Evolutionary conservation across 2,888 invertebrate species (phyloP).

Genomic region (Apodemia duryi): DNA sequence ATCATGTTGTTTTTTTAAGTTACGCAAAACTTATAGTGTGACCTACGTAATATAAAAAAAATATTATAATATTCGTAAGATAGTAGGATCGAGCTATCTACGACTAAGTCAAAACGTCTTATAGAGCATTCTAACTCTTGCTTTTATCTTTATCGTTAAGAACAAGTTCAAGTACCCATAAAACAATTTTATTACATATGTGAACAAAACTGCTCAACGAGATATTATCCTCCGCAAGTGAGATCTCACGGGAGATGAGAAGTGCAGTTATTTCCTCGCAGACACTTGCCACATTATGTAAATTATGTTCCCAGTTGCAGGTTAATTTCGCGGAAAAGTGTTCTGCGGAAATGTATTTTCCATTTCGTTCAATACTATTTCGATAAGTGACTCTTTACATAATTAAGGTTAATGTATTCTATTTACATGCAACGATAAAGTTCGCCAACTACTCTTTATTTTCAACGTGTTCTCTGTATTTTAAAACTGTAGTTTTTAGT

Average conservation of each 20-base stretch:
- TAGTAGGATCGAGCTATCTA: too few species aligned
- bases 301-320: constrained; percentile 14
- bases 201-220: constrained; percentile 1
- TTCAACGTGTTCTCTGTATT: too few species aligned
- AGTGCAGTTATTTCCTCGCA: constrained; percentile 1
- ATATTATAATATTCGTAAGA: too few species aligned
- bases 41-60: too few species aligned
- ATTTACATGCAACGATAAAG: too few species aligned
- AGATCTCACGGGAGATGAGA: not conserved
- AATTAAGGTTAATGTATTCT: not conserved
- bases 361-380: constrained; percentile 16
- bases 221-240: not conserved
- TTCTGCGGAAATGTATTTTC: constrained; percentile 19
- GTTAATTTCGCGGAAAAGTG: constrained; percentile 16
- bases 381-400: constrained; percentile 8
- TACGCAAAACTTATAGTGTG: too few species aligned
- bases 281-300: constrained; percentile 20
- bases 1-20: too few species aligned
- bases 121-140: too few species aligned
- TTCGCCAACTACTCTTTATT: too few species aligned
- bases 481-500: too few species aligned
- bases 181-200: constrained; percentile 4
- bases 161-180: constrained; percentile 4
- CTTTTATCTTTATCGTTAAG: not conserved
- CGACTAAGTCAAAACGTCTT: too few species aligned